Base-by-base conservation (phyloP, 2,797 vertebrate genomes). In the Mormyrus proboscirostris region DNA sequence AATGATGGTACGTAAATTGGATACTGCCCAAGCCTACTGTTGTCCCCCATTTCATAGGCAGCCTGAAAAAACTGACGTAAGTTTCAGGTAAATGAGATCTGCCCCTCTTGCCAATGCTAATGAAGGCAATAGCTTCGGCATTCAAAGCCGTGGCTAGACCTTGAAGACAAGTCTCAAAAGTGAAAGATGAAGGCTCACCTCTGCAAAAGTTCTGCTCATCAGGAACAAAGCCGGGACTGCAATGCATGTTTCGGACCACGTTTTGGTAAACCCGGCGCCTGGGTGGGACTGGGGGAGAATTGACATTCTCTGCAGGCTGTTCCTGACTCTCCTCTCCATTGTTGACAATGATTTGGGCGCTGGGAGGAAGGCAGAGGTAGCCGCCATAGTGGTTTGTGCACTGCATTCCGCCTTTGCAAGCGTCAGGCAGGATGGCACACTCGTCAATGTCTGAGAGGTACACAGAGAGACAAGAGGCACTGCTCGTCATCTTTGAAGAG, bases 341-440 rank as follows among this genome's bases (percentile, higher is more conserved):
- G 90, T 96, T 97, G 92, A 97, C 94, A 92, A 96, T 95, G 93
- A 97, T 97, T 93, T 96, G 95, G 16, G 97, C 97, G 91, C 95
- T 96, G 94, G 96, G 96, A 57, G 97, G 97, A 91, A 97, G 95
- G 93, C 97, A 97, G 91, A 97, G 95, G 92, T 97, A 97, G 93
- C 97, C 97, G 93, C 97, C 96, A 90, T 95, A 97, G 92, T 97
- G 96, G 92, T 97, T 97, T 93, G 97, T 95, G 86, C 97, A 97
- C 94, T 97, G 97, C 97, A 97, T 97, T 88, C 96, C 96, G 91
- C 97, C 97, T 95, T 97, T 97, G 93, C 97, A 97, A 88, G 97
- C 96, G 25, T 97, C 96, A 88, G 94, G 94, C 92, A 97, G 95
- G 92, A 96, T 96, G 93, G 95, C 95, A 94, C 97, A 97, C 94